Percentiles rank a stretch among this genome's conserved stretches.
phyloP scores from a whole-genome alignment of 1,140 invertebrate species.

The Zaprionus tsacasi region DNA sequence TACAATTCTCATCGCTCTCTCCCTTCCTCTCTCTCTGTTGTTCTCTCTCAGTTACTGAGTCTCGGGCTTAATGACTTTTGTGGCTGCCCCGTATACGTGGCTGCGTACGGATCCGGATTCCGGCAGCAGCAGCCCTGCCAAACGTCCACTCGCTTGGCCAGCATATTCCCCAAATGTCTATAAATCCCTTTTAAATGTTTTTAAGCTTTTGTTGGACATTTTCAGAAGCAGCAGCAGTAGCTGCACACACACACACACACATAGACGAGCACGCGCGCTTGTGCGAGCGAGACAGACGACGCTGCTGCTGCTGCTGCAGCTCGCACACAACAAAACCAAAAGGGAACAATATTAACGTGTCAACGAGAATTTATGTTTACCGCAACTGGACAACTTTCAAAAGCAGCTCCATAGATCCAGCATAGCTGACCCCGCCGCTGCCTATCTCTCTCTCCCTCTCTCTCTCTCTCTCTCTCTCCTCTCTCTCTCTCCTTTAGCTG shows the following conservation, averaged over 20 bases:
- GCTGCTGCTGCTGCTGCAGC: slow-evolving; percentile 1
- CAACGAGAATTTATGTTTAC: slow-evolving; percentile 83
- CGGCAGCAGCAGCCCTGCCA: neutral
- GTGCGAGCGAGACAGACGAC: neutral
- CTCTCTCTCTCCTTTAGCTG: neutral
- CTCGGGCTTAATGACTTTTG: slow-evolving; percentile 74
- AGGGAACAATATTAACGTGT: slow-evolving; percentile 83
- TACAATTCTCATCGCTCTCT: neutral
- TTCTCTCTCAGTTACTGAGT: slow-evolving; percentile 17
- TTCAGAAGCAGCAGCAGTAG: slow-evolving; percentile 55
- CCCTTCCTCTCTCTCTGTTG: neutral
- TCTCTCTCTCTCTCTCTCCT: neutral
- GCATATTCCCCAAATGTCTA: slow-evolving; percentile 83
- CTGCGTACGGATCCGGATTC: slow-evolving; percentile 11
- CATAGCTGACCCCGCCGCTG: slow-evolving; percentile 17
- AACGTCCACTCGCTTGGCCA: slow-evolving; percentile 49
- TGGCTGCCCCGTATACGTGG: slow-evolving; percentile 35
- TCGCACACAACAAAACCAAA: slow-evolving; percentile 61
- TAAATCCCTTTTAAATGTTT: slow-evolving; percentile 83
- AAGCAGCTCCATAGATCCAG: slow-evolving; percentile 73
- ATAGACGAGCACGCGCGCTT: neutral
- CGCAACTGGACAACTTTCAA: slow-evolving; percentile 82
- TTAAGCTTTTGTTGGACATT: slow-evolving; percentile 83
- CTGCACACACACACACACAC: slow-evolving; percentile 28
- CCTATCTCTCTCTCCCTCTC: too few relatives aligned